phyloP scores from a whole-genome alignment of 2,797 vertebrate species.

The Margarornis squamiger region DNA sequence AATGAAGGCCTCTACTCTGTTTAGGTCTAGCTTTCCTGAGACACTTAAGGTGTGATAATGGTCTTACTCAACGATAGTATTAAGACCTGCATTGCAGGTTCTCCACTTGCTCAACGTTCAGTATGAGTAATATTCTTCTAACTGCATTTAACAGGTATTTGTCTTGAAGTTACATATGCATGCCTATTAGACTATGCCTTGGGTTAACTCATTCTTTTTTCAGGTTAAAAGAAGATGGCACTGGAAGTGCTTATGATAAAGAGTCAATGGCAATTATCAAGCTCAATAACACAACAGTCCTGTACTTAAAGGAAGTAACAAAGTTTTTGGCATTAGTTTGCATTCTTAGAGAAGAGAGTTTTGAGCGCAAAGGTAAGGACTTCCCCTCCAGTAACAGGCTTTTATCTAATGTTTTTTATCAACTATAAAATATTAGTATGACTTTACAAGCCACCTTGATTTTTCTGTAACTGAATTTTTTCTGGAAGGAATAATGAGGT shows the following conservation, averaged over 20 bases:
- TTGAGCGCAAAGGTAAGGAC: conserved; percentile 95
- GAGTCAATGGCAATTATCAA: conserved; percentile 99
- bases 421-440: not conserved
- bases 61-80: not conserved
- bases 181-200: not conserved
- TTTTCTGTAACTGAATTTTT: not conserved
- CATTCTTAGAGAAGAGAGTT: conserved; percentile 98
- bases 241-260: conserved; percentile 97
- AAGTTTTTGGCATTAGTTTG: conserved; percentile 98
- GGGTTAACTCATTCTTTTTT: conserved; percentile 43
- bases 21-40: not conserved
- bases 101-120: not conserved
- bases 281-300: conserved; percentile 98
- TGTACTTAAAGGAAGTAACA: conserved; percentile 99
- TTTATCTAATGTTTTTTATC: not conserved
- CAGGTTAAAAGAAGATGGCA: conserved; percentile 96
- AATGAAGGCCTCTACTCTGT: not conserved
- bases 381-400: not conserved
- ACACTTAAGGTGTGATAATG: not conserved
- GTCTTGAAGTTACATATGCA: not conserved
- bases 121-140: not conserved
- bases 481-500: not conserved
- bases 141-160: not conserved
- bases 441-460: not conserved
- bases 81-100: not conserved